Base-by-base conservation (phyloP, 1,140 invertebrate species). In the Lasioglossum albipes region DNA sequence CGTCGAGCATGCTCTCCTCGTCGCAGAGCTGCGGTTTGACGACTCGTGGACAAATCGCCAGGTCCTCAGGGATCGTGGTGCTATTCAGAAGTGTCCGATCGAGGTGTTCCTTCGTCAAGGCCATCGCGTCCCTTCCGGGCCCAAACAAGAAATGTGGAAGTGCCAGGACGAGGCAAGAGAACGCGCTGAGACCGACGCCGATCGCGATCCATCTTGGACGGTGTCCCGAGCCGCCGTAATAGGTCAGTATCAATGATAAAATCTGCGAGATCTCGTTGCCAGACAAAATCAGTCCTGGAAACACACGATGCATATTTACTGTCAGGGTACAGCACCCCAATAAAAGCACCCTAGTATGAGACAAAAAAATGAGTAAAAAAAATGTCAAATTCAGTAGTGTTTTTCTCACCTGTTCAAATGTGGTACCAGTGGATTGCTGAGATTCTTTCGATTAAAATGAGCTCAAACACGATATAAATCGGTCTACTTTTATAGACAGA, bases 231-330 rank as follows among this genome's bases (percentile, higher is more conserved):
- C 94, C 94, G n/a, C 95, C 95, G 74, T 94, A 94, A 82, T 95
- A 95, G 13, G 94, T 94, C n/a, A 96, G 87, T 22, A 95, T 84
- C 75, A 95, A 81, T 20, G 94, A 95, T 71, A 96, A 82, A 78
- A 96, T 95, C 91, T 96, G 95, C 74, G 95, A 96, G 84, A 96
- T 94, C 92, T 96, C 95, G 91, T 96, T 96, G 36, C 96, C 95
- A 66, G 95, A 96, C 12, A 96, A 91, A 65, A 96, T 94, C 36
- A 96, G 93, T 57, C 96, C 96, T 96, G 85, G 22, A 91, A 91
- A 41, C 36, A 45, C 20, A 61, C 27, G 27, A 36, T 36, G 0
- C 2, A 36, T 36, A 36, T 36, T 36, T 36, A 36, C 27, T 36
- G 5, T 36, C 2, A 36, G 36, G 36, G 36, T 36, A 36, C 1